These are phyloP conservation scores for Elephas maximus DNA, from an alignment of 2,113 vertebrate species.

Conservation along the genomic window DNA sequence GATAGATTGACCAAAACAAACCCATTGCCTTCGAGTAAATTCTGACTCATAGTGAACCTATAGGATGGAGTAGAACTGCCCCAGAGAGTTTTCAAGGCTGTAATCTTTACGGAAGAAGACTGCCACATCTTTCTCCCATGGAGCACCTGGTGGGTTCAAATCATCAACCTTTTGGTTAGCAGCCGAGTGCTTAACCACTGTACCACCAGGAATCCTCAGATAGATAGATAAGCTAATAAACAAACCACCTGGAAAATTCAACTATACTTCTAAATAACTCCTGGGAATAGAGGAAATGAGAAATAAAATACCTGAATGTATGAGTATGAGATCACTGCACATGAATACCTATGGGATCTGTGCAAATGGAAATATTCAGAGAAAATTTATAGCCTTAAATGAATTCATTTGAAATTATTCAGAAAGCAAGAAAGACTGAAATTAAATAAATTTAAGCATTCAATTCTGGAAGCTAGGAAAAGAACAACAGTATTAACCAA, in stretches of 20 bases:
- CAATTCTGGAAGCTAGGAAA: neutral
- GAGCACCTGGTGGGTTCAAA: neutral
- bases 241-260: neutral
- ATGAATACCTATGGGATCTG: neutral
- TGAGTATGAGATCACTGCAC: neutral
- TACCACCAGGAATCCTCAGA: neutral
- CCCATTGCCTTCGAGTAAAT: neutral
- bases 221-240: neutral
- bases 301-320: neutral
- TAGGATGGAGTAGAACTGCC: neutral
- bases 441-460: constrained; percentile 8
- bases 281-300: constrained; percentile 15
- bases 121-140: neutral
- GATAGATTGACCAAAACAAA: neutral
- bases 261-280: neutral
- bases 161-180: neutral
- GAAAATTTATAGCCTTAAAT: constrained; percentile 12
- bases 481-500: constrained; percentile 4
- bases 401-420: constrained; percentile 19
- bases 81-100: neutral
- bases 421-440: neutral
- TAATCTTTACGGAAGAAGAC: neutral
- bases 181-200: neutral
- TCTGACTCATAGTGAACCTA: neutral
- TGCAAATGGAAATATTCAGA: neutral